Conservation (phyloP, 2,888 invertebrate species). For the Gymnosoma rotundatum region DNA sequence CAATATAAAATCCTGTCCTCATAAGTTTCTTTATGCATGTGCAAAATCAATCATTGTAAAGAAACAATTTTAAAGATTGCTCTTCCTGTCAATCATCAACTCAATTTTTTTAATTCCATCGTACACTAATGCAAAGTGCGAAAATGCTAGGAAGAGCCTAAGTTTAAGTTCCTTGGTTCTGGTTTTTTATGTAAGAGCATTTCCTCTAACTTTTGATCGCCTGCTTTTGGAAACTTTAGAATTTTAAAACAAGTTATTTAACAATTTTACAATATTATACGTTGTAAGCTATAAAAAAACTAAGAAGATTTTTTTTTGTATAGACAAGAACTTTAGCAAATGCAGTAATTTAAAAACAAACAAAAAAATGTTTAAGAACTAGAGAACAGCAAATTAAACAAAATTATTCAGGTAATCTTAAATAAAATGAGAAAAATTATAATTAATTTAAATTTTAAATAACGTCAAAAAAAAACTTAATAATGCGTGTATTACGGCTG, state of each 20-base stretch:
- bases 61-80: constrained; percentile 48
- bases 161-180: constrained; percentile 62
- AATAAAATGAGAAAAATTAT: constrained; percentile 49
- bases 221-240: constrained; percentile 33
- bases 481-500: constrained; percentile 34
- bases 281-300: constrained; percentile 59
- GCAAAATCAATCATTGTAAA: constrained; percentile 19
- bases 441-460: constrained; percentile 43
- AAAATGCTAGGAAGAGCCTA: constrained; percentile 14
- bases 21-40: constrained; percentile 28
- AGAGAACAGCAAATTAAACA: constrained; percentile 47
- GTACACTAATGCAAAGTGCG: constrained; percentile 10
- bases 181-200: constrained; percentile 46
- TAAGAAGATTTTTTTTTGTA: constrained; percentile 42
- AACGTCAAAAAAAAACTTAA: constrained; percentile 16
- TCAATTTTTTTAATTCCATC: constrained; percentile 5
- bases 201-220: constrained; percentile 27
- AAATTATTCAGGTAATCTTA: constrained; percentile 62
- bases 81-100: constrained; percentile 23
- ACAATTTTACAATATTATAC: constrained; percentile 51
- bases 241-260: constrained; percentile 14
- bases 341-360: constrained; percentile 47
- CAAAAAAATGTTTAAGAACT: constrained; percentile 38
- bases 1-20: constrained; percentile 21
- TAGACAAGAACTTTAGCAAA: constrained; percentile 48